Evolutionary conservation across 2,888 invertebrate genomes (phyloP).

Genomic region (Celastrina argiolus): DNA sequence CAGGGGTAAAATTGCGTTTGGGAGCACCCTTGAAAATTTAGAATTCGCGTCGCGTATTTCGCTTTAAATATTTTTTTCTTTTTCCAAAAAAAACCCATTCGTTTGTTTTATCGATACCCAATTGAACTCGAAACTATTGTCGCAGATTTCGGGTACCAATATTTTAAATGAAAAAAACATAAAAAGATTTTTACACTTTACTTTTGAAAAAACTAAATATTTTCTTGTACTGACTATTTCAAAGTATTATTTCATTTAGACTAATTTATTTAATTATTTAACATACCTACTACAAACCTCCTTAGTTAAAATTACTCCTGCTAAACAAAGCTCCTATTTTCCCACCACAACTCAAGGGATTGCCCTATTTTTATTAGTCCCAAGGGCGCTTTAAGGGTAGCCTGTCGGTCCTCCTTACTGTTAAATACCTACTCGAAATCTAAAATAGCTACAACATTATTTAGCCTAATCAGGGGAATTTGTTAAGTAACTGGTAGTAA

Average conservation of each 20-base stretch:
- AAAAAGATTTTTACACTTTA: background rate
- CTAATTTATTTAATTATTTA: background rate
- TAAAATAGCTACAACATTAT: constrained; percentile 11
- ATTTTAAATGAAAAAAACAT: background rate
- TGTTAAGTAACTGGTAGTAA: background rate
- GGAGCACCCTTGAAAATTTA: constrained; percentile 14
- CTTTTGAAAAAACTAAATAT: background rate
- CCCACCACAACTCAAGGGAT: background rate
- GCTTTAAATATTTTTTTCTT: background rate
- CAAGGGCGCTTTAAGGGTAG: constrained; percentile 1
- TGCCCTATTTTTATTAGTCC: constrained; percentile 3
- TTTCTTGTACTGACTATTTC: background rate
- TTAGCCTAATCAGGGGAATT: background rate
- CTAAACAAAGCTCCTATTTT: background rate
- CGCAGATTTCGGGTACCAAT: background rate
- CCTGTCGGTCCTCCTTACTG: background rate
- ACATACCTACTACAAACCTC: background rate
- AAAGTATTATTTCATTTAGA: background rate
- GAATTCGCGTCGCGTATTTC: background rate
- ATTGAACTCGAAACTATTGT: background rate
- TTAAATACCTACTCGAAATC: background rate
- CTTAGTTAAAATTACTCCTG: background rate
- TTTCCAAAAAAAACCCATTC: background rate
- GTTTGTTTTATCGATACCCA: background rate
- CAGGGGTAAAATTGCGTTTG: constrained; percentile 12